Base-by-base conservation (phyloP, 2,888 invertebrate genomes). In the Anticlea derivata region DNA sequence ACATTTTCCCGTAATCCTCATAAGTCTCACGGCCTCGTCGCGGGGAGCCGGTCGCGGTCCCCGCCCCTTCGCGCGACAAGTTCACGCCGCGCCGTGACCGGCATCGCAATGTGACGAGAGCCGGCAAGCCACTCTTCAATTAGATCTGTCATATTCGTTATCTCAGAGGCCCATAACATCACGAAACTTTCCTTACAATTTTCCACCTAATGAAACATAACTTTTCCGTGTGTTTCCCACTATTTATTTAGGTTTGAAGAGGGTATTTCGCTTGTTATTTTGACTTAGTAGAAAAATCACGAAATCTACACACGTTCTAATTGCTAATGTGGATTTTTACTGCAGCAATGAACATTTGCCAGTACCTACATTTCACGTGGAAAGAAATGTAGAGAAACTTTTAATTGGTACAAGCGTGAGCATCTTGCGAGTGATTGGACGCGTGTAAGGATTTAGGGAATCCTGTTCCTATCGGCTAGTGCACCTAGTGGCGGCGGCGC, bases 1-100 rank as follows among this genome's bases (percentile, higher is more conserved):
- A 86, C 89, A 89, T 89, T 89, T 90, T 85, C 84, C 78, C 83
- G 85, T 90, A 90, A 90, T 89, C 88, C 88, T 86, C 80, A 84
- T 88, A 87, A 89, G 88, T 87, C 87, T 83, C 81, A 78, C 82
- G 81, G 86, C 83, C 80, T 78, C 79, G 74, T 73, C 75, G 40
- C 73, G 73, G 74, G 78, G 71, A 70, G 74, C 30, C 67, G 67
- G 65, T 71, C 65, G 57, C 56, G 64, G n/a, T n/a, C n/a, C 64
- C 61, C 63, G 62, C 64, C 65, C 65, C 54, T 56, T 55, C 59
- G 60, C 55, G 63, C 76, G 63, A 78, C 80, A 80, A 82, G 80
- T 81, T 85, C 84, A 76, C 80, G 75, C 70, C 68, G 65, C 68
- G 73, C 70, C 82, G 81, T 82, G 84, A 83, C 80, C 75, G 68